Base-by-base conservation (phyloP, 1,140 invertebrate genomes). In the Mamestra configurata region DNA sequence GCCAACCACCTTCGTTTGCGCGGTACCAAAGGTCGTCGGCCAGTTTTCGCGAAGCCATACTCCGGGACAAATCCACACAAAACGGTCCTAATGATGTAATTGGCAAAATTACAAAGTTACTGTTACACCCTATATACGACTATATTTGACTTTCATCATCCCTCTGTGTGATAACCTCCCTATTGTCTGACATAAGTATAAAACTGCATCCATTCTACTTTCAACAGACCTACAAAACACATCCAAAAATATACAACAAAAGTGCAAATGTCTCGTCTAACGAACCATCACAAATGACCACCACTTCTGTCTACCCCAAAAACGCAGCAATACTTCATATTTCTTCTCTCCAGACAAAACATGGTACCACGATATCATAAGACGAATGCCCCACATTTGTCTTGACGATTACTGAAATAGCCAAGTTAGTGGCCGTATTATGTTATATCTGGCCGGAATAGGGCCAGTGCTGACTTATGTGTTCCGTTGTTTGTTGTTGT, bases 361-460 rank as follows among this genome's bases (percentile, higher is more conserved):
- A 73, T 24, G 11, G 31, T 24, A n/a, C 27, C 13, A 59, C 73
- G 37, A 76, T 76, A 76, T 76, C 57, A 31, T 24, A 64, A 76
- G 73, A 76, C 35, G 55, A n/a, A 76, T 76, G 40, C 24, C 22
- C 5, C 0, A 46, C 57, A 76, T 76, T 76, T 64, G 57, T 76
- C 73, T 76, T 49, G 37, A 31, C 73, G 73, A 76, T 76, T 76
- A 76, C 55, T 64, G 55, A 76, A 64, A 76, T 76, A 76, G 73
- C 57, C 49, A 73, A 61, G 57, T 76, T 76, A 76, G 43, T 49
- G 55, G 73, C 55, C 40, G 37, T 76, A 76, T 76, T 49, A 61
- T 40, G 43, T 64, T 64, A 31, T 76, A 76, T 76, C 73, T 57
- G 37, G 15, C 1, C 11, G 15, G 57, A 27, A 46, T 61, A 76